Evolutionary conservation across 2,113 vertebrate genomes (phyloP), one percentile per base, ranked within the genome.

Genomic region (Lota lota): DNA sequence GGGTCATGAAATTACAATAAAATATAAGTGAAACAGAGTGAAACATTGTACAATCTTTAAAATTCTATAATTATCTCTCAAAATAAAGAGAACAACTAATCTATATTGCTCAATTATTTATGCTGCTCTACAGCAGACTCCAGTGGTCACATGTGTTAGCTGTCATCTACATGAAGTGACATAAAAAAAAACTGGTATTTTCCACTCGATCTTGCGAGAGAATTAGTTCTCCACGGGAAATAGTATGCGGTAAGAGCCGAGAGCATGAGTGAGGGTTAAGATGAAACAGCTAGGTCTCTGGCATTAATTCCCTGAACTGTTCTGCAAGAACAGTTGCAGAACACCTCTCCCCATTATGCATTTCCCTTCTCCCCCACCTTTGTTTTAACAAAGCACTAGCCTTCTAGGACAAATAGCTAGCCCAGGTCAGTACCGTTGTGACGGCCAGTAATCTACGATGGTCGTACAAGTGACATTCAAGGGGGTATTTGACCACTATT

Each of bases 281-380:
- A 76, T 83, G 81, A 69, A 89, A 86, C 82, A 87, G 63, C 68
- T 83, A 74, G 73, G 70, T 72, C 81, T 67, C 66, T 89, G 86
- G 82, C 88, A 88, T 88, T 91, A 90, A 93, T 90, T 92, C 91
- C 87, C 72, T 92, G 84, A 89, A 84, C 88, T 87, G 78, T 82
- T 51, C 81, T 87, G 82, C 28, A 33, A 33, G 28, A 33, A 33
- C 28, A 33, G 28, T 33, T 33, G 28, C 28, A 33, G 7, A 33
- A 33, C 65, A 66, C 64, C 69, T 79, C 67, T 81, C 74, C 68
- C 87, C 24, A 59, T 67, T 70, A 33, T 61, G 79, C 33, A 14
- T 14, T 14, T 47, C 28, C 60, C 58, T 54, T 68, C 5, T 47
- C 16, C 67, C 21, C 20, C 33, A 69, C 62, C 22, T 61, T 67